A percentile compares a stretch with the other conserved stretches of the same genome.
Conservation (phyloP, 2,797 vertebrate genomes). For the Aulostomus chinensis region DNA sequence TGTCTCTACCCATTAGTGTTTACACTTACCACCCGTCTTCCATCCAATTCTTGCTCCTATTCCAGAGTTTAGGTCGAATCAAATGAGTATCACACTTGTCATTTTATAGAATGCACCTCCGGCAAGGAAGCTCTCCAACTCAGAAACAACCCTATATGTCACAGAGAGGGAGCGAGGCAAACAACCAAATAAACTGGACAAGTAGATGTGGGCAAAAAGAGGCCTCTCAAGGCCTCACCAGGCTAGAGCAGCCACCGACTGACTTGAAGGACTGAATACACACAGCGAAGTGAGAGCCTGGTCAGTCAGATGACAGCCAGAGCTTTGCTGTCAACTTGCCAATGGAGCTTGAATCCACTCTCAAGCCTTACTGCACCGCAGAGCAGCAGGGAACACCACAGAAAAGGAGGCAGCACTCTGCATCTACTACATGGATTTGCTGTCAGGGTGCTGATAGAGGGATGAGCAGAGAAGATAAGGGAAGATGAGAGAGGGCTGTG, state of each 20-base stretch:
- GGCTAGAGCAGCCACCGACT: slow-evolving; percentile 19
- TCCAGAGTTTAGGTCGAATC: slow-evolving; percentile 43
- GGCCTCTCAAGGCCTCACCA: not conserved
- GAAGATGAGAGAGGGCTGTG: slow-evolving; percentile 3
- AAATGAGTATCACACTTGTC: slow-evolving; percentile 40
- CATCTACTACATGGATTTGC: slow-evolving; percentile 35
- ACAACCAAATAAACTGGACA: slow-evolving; percentile 1
- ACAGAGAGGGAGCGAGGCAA: slow-evolving; percentile 8
- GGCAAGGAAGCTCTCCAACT: slow-evolving; percentile 24
- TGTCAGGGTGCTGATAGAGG: slow-evolving; percentile 38
- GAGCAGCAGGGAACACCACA: slow-evolving; percentile 20
- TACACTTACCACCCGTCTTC: slow-evolving; percentile 7
- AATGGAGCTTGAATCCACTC: slow-evolving; percentile 36
- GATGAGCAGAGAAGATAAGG: slow-evolving; percentile 14
- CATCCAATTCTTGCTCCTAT: slow-evolving; percentile 7
- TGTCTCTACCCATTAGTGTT: slow-evolving; percentile 19
- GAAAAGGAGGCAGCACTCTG: slow-evolving; percentile 16
- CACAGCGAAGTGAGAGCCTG: slow-evolving; percentile 26
- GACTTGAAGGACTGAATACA: slow-evolving; percentile 14
- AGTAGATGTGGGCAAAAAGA: slow-evolving; percentile 2
- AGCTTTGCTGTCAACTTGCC: slow-evolving; percentile 55
- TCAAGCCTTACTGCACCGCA: slow-evolving; percentile 11
- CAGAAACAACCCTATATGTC: slow-evolving; percentile 6
- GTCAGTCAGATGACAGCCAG: slow-evolving; percentile 44
- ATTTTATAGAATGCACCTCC: slow-evolving; percentile 22